These are phyloP conservation scores for Campodea augens DNA, from an alignment of 1,140 invertebrate genomes.

Conservation along the genomic window DNA sequence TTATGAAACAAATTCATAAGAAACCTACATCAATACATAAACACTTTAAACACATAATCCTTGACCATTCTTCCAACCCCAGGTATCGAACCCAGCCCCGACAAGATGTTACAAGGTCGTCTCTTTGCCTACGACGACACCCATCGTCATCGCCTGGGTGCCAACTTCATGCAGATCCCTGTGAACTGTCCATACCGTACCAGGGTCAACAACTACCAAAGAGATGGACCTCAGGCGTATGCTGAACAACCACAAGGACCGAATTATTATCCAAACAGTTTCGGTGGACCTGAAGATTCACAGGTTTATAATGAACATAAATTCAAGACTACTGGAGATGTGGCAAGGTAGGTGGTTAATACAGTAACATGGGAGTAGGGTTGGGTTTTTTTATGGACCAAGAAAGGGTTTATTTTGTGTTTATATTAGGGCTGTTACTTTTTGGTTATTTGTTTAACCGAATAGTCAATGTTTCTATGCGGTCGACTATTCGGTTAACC, in stretches of 20 bases:
- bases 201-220: conserved; percentile 50
- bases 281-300: conserved; percentile 48
- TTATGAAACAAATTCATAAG: no score
- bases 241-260: conserved; percentile 50
- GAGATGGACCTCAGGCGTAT: conserved; percentile 57
- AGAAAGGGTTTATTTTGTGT: neutral
- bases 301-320: conserved; percentile 25
- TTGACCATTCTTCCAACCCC: no score
- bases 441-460: no score
- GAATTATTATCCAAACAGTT: conserved; percentile 93
- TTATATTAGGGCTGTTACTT: no score
- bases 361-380: neutral
- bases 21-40: no score
- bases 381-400: neutral
- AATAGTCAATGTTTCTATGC: no score
- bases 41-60: no score
- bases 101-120: conserved; percentile 89
- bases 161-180: conserved; percentile 80
- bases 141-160: conserved; percentile 77
- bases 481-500: no score
- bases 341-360: conserved; percentile 18
- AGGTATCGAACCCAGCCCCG: conserved; percentile 79
- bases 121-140: conserved; percentile 90
- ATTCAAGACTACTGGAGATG: conserved; percentile 28
- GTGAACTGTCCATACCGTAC: conserved; percentile 77